Evolutionary conservation across 2,113 vertebrate species (phyloP).

Genomic region (Candoia aspera): DNA sequence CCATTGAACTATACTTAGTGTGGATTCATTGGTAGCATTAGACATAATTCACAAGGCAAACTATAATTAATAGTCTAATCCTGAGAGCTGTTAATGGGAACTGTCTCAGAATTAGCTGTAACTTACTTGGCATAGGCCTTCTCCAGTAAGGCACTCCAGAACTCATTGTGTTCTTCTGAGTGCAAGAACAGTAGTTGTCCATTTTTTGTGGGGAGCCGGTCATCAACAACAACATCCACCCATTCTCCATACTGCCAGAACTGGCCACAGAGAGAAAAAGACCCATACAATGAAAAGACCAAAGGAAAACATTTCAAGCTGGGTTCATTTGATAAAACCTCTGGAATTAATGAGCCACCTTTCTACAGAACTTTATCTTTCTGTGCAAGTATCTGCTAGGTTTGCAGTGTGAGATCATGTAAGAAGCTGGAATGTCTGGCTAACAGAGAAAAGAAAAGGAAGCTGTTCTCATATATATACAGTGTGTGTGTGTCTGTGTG

Average conservation of each 20-base stretch:
- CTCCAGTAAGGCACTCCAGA: constrained; percentile 81
- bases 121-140: constrained; percentile 81
- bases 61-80: not conserved
- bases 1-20: not conserved
- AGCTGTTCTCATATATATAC: too few relatives aligned
- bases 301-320: not conserved
- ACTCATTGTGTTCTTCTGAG: constrained; percentile 72
- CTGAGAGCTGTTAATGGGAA: not conserved
- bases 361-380: not conserved
- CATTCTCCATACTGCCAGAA: constrained; percentile 82
- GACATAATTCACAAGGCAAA: accelerated
- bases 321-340: not conserved
- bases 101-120: not conserved
- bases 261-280: constrained; percentile 48
- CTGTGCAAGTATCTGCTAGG: not conserved
- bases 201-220: constrained; percentile 76
- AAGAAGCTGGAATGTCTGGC: not conserved
- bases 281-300: not conserved
- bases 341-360: not conserved
- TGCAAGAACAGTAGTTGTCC: constrained; percentile 76
- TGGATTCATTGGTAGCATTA: not conserved
- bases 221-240: constrained; percentile 80
- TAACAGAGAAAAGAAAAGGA: not conserved
- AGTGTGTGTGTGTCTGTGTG: too few relatives aligned
- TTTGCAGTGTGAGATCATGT: not conserved